Conservation (phyloP, 2,888 invertebrate genomes). For the Sinelater perroti region DNA sequence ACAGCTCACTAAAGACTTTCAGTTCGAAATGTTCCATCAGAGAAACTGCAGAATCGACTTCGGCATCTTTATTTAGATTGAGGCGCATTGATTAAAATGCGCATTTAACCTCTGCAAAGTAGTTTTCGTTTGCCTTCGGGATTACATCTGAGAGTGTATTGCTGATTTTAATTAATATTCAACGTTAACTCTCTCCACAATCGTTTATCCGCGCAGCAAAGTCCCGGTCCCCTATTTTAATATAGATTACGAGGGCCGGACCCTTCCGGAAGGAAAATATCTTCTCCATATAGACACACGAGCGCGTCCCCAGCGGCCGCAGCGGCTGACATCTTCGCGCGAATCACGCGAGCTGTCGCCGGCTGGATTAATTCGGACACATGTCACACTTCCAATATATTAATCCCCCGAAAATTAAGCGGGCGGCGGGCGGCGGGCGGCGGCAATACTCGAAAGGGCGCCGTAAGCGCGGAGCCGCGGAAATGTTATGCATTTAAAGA, state of each 20-base stretch:
- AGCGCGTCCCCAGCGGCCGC: slow-evolving; percentile 20
- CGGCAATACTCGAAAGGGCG: slow-evolving; percentile 53
- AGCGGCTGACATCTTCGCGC: slow-evolving; percentile 32
- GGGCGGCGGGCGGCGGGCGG: slow-evolving; percentile 9
- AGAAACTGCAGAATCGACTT: slow-evolving; percentile 47
- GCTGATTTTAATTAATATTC: slow-evolving; percentile 49
- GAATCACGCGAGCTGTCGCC: slow-evolving; percentile 24
- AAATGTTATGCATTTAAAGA: slow-evolving; percentile 60
- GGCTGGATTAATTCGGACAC: slow-evolving; percentile 28
- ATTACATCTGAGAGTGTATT: slow-evolving; percentile 44
- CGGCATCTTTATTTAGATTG: slow-evolving; percentile 49
- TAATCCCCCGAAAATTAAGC: slow-evolving; percentile 30
- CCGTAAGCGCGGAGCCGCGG: slow-evolving; percentile 50
- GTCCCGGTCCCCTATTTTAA: slow-evolving; percentile 39
- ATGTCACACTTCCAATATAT: slow-evolving; percentile 31
- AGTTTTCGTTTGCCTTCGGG: slow-evolving; percentile 45
- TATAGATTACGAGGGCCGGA: slow-evolving; percentile 42
- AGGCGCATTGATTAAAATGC: slow-evolving; percentile 51
- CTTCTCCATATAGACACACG: slow-evolving; percentile 38
- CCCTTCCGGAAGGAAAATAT: slow-evolving; percentile 41
- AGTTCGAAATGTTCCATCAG: slow-evolving; percentile 46
- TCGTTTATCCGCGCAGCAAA: slow-evolving; percentile 40
- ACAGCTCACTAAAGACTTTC: slow-evolving; percentile 47
- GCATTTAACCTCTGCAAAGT: slow-evolving; percentile 47
- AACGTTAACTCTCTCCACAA: slow-evolving; percentile 38